Evolutionary conservation across 64 coral and sea anemone species (phyloP).

Genomic region (Stylophora pistillata): DNA sequence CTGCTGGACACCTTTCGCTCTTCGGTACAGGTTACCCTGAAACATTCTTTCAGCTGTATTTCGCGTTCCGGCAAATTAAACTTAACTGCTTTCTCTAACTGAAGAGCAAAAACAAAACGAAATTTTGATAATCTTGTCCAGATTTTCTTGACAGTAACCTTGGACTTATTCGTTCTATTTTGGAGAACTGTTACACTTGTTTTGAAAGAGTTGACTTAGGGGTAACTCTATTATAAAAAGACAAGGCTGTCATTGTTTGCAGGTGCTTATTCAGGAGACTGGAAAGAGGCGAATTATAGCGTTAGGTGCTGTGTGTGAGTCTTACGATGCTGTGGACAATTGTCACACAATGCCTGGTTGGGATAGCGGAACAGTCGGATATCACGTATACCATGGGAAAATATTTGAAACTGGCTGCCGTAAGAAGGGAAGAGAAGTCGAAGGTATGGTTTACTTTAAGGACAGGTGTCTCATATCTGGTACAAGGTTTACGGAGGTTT

Average conservation of each 20-base stretch:
- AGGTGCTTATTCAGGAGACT: constrained; percentile 8
- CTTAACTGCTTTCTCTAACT: too few relatives aligned
- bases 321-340: too few relatives aligned
- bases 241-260: not conserved
- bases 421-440: not conserved
- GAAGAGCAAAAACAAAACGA: too few relatives aligned
- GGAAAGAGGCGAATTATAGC: not conserved
- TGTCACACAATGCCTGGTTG: not conserved
- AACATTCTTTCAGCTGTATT: too few relatives aligned
- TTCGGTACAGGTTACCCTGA: too few relatives aligned
- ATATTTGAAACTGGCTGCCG: not conserved
- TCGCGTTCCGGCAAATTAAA: too few relatives aligned
- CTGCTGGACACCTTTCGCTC: too few relatives aligned
- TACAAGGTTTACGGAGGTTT: too few relatives aligned
- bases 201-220: not conserved
- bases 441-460: not conserved
- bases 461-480: too few relatives aligned
- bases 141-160: too few relatives aligned
- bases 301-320: not conserved
- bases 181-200: not conserved
- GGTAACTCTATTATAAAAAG: not conserved
- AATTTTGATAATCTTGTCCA: too few relatives aligned
- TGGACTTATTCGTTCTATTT: too few relatives aligned
- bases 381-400: not conserved
- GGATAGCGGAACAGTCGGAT: not conserved